These are phyloP conservation scores for Apotomis betuletana DNA, from an alignment of 2,888 invertebrate genomes.

Conservation along the genomic window DNA sequence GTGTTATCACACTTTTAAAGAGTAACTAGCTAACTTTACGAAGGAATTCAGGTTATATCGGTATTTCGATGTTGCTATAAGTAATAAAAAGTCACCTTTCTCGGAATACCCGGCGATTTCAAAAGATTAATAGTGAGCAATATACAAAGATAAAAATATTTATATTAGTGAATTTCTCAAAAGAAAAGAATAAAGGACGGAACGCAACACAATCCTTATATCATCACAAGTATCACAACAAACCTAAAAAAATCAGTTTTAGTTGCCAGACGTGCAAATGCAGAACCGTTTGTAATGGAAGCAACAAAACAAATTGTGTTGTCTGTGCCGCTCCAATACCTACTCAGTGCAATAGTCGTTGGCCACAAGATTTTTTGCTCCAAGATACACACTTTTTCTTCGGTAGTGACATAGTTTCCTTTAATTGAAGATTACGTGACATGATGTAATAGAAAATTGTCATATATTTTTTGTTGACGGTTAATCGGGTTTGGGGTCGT, in stretches of 20 bases:
- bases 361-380: constrained; percentile 32
- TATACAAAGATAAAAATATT: too few relatives aligned
- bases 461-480: constrained; percentile 51
- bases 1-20: constrained; percentile 23
- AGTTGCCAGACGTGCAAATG: not conserved
- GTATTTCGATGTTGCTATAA: not conserved
- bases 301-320: constrained; percentile 37
- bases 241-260: constrained; percentile 15
- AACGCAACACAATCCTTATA: not conserved
- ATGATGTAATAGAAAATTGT: constrained; percentile 62
- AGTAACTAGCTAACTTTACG: not conserved
- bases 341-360: constrained; percentile 35
- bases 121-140: not conserved
- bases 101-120: not conserved
- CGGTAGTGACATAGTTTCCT: constrained; percentile 68
- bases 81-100: not conserved
- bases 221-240: constrained; percentile 14
- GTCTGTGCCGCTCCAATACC: constrained; percentile 33
- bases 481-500: constrained; percentile 53
- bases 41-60: not conserved
- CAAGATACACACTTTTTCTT: constrained; percentile 57
- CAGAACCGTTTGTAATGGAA: constrained; percentile 15
- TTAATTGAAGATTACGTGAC: constrained; percentile 68
- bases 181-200: too few relatives aligned
- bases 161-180: too few relatives aligned